These are phyloP conservation scores for Ahaetulla prasina DNA, from an alignment of 2,113 vertebrate species.

Conservation along the genomic window DNA sequence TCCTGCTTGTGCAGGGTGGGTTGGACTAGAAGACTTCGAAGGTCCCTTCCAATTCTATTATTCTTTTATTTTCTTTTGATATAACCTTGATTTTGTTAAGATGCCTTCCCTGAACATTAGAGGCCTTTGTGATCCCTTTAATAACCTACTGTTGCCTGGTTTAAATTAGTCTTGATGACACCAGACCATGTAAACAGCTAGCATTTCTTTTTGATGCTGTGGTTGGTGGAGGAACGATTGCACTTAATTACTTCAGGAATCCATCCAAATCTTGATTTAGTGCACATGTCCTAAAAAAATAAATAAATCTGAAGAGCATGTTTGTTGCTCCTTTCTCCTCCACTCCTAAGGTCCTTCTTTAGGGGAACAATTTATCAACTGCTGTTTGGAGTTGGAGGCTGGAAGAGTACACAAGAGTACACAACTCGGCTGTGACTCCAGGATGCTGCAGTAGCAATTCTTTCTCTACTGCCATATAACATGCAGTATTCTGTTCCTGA, in stretches of 20 bases:
- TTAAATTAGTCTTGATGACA: neutral
- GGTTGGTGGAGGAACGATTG: neutral
- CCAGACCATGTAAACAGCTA: neutral
- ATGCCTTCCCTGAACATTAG: slow-evolving; percentile 1
- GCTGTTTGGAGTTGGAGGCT: neutral
- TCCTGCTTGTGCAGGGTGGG: too few species aligned
- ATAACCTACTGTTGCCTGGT: neutral
- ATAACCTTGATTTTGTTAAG: slow-evolving; percentile 12
- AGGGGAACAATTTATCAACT: neutral
- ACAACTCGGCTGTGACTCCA: neutral
- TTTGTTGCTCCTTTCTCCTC: neutral
- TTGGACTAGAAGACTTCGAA: neutral
- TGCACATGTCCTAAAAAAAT: neutral
- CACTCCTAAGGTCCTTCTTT: neutral
- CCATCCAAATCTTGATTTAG: slow-evolving; percentile 7
- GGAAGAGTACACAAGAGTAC: neutral
- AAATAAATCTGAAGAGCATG: neutral
- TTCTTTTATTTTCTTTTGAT: slow-evolving; percentile 26
- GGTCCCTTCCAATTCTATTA: neutral
- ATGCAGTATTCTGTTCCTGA: neutral
- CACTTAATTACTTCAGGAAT: neutral
- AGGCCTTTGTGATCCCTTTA: slow-evolving; percentile 19
- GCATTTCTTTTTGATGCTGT: neutral
- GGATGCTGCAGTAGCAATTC: neutral
- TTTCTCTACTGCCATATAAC: neutral